Evolutionary conservation across 2,113 vertebrate genomes (phyloP).

Genomic region (Urocitellus parryii): DNA sequence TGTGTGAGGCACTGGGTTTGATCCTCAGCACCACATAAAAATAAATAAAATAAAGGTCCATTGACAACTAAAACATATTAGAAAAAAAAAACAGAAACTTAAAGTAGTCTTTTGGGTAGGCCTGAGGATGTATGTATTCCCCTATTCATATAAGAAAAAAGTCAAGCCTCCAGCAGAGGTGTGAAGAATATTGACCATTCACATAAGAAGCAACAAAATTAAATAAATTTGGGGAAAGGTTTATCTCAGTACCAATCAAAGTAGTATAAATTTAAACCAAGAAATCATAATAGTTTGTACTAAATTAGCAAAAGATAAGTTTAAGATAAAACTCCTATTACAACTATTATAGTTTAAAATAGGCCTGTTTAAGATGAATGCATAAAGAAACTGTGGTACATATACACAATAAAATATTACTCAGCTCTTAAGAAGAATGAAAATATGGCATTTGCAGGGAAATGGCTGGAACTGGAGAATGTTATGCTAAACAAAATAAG

Average conservation of each 20-base stretch:
- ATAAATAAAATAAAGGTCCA: too few relatives aligned
- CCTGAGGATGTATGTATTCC: neutral
- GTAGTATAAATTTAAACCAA: constrained; percentile 29
- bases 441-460: too few relatives aligned
- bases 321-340: neutral
- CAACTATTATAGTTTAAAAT: constrained; percentile 24
- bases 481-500: too few relatives aligned
- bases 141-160: constrained; percentile 43
- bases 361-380: neutral
- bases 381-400: too few relatives aligned
- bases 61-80: too few relatives aligned
- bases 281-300: neutral
- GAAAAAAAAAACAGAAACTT: too few relatives aligned
- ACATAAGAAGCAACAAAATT: neutral
- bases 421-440: too few relatives aligned
- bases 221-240: neutral
- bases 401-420: too few relatives aligned
- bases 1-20: too few relatives aligned
- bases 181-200: constrained; percentile 8
- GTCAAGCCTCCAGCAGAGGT: neutral
- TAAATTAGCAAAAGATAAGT: constrained; percentile 38
- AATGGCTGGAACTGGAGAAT: too few relatives aligned
- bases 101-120: neutral
- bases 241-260: neutral
- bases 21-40: too few relatives aligned